Evolutionary conservation across 2,797 vertebrate species (phyloP).

Genomic region (Alosa sapidissima): DNA sequence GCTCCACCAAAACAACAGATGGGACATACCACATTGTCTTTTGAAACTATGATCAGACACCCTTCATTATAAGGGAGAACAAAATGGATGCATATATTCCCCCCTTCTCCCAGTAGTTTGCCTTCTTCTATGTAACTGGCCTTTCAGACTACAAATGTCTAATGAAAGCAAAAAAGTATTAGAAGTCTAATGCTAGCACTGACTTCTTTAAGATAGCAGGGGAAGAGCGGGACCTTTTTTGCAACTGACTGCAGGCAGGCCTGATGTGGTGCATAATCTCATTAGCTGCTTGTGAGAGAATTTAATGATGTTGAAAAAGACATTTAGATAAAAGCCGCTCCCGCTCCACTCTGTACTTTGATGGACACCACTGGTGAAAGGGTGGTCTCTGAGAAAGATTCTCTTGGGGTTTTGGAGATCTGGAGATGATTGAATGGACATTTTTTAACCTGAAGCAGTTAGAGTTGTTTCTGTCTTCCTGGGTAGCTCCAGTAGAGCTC

Average conservation of each 20-base stretch:
- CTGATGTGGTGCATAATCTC: conserved; percentile 34
- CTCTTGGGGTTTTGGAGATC: background rate
- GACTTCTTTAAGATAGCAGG: background rate
- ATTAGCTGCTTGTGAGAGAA: conserved; percentile 45
- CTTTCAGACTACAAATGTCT: background rate
- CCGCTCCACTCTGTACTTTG: conserved; percentile 35
- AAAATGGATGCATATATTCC: background rate
- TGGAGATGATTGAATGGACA: background rate
- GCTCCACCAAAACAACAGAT: conserved; percentile 34
- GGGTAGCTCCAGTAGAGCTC: background rate
- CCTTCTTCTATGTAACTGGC: background rate
- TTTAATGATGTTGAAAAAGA: conserved; percentile 46
- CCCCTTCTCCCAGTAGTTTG: background rate
- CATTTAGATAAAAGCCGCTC: conserved; percentile 40
- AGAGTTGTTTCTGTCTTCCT: background rate
- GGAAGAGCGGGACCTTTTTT: background rate
- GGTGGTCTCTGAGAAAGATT: background rate
- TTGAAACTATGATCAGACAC: conserved; percentile 26
- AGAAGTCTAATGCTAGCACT: background rate
- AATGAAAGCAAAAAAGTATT: background rate
- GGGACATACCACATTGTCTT: conserved; percentile 30
- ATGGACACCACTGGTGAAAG: conserved; percentile 24
- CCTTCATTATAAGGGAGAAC: background rate
- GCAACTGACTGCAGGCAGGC: background rate
- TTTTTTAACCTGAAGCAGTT: background rate